phyloP scores from a whole-genome alignment of 2,797 vertebrate species.

The Paedocypris micromegethes region DNA sequence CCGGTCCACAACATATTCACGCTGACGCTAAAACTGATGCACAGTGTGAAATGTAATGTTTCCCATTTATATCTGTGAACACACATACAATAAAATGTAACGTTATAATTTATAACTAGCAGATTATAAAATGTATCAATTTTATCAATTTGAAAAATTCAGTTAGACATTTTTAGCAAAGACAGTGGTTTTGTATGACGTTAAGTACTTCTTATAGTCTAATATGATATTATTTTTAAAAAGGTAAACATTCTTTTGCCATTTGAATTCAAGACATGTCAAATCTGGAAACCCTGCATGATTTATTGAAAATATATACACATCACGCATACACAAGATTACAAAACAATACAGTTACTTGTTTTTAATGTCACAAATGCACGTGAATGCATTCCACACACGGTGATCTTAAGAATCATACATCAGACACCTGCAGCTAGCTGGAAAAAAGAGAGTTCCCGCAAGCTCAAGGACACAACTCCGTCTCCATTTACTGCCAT shows the following conservation, averaged over 20 bases:
- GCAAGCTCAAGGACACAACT: neutral
- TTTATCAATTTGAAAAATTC: no score
- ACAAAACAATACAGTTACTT: slow-evolving; percentile 61
- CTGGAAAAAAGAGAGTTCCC: slow-evolving; percentile 5
- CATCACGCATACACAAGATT: slow-evolving; percentile 57
- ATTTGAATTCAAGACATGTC: neutral
- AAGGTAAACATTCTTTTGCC: no score
- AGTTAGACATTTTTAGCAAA: no score
- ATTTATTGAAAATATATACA: slow-evolving; percentile 64
- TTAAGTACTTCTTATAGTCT: neutral
- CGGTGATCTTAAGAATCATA: slow-evolving; percentile 54
- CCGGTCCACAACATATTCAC: no score
- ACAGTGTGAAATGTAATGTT: no score
- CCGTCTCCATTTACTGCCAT: no score
- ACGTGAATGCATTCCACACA: slow-evolving; percentile 54
- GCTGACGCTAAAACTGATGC: no score
- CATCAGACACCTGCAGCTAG: slow-evolving; percentile 56
- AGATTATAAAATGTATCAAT: no score
- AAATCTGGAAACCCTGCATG: slow-evolving; percentile 65
- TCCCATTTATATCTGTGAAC: no score
- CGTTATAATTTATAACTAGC: no score
- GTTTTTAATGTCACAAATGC: slow-evolving; percentile 59
- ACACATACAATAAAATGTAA: no score
- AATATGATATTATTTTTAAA: neutral
- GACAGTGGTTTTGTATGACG: neutral